Evolutionary conservation across 2,888 invertebrate genomes (phyloP), one percentile per base, ranked within the genome.

Genomic region (Sipunculus nudus): DNA sequence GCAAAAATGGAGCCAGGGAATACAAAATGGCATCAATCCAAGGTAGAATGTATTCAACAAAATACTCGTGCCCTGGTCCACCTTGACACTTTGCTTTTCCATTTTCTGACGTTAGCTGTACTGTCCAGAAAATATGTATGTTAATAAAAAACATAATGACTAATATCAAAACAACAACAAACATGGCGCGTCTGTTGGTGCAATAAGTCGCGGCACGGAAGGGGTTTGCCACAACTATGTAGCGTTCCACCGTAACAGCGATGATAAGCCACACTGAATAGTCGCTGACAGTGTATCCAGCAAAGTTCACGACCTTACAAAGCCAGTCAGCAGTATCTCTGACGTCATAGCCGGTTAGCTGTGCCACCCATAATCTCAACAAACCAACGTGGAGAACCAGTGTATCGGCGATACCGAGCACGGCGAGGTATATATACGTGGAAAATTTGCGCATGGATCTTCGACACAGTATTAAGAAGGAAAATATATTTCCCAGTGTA

Each of bases 211-310:
- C 70, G 3, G 80, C 79, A 28, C 70, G 67, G 5, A 80, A 67
- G 1, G 80, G 78, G 23, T 72, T 68, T 40, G 72, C 74, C 1
- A 81, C 79, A n/a, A 78, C 80, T 25, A 80, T 75, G 53, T 76
- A 80, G 10, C 81, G 62, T 59, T 81, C 81, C 21, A 78, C 71
- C 0, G 81, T 81, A 4, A 81, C 76, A 0, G 80, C 79, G 13
- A 81, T 75, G 48, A 81, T 80, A 13, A 81, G 63, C 79, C 80
- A 81, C 3, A 78, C 79, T 0, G 78, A 78, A n/a, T 73, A 70
- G 58, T 77, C 74, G 50, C 54, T 61, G 43, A 73, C 69, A 2
- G 76, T 69, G 63, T 76, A 78, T 4, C 78, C 78, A 0, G 78
- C 49, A 21, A 75, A 72, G 1, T 71, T 63, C 13, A 72, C 70